Evolutionary conservation across 2,113 vertebrate species (phyloP).

Genomic region (Eidolon helvum): DNA sequence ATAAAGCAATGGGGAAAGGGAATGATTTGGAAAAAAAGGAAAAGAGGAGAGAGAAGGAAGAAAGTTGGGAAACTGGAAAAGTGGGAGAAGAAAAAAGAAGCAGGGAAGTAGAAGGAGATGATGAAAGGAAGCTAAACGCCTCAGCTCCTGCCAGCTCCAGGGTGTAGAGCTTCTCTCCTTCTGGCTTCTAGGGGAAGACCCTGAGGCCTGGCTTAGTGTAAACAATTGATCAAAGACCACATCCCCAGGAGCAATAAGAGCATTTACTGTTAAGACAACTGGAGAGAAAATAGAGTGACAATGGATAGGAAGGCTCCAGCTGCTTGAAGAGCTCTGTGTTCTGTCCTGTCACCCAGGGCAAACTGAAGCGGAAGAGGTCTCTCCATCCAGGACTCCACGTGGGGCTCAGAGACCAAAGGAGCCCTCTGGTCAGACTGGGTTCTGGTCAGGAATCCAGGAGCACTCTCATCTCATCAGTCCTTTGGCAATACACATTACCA

Average conservation of each 20-base stretch:
- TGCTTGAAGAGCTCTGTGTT: no score
- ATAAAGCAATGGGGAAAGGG: neutral
- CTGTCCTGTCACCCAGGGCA: neutral
- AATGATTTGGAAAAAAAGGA: neutral
- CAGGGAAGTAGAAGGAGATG: no score
- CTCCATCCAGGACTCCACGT: neutral
- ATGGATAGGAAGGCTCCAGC: neutral
- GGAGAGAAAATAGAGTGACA: neutral
- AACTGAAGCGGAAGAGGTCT: neutral
- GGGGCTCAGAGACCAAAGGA: neutral
- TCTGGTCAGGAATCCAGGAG: neutral
- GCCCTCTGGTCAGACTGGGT: neutral
- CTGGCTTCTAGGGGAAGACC: neutral
- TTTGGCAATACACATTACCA: neutral
- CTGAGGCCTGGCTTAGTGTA: neutral
- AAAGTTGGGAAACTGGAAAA: neutral
- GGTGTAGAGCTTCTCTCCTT: no score
- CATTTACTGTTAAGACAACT: neutral
- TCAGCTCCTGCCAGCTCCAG: no score
- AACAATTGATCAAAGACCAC: neutral
- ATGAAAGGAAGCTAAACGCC: neutral
- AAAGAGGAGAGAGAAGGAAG: neutral
- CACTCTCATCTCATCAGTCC: neutral
- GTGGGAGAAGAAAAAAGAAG: no score
- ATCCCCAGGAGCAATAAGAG: neutral